Base-by-base conservation (phyloP, 1,140 invertebrate species). In the Drosophila arizonae region DNA sequence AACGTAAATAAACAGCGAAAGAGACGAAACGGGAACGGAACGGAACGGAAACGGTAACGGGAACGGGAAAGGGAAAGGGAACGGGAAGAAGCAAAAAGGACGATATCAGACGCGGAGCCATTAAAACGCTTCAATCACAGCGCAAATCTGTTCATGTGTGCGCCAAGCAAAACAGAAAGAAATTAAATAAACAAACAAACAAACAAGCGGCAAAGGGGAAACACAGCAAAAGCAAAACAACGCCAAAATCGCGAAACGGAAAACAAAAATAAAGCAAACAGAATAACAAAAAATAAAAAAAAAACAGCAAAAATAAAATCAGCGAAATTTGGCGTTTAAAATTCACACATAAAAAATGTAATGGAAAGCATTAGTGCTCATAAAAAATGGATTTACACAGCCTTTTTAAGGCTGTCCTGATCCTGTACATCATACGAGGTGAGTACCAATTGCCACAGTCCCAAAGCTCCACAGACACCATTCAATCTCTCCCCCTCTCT, bases 331-430 rank as follows among this genome's bases (percentile, higher is more conserved):
- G 72, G 72, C 86, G 66, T 81, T 81, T 86, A 79, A 90, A 79
- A 87, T 58, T 73, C 63, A 79, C 61, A 74, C 77, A 88, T 90
- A 85, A 90, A 91, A 88, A 88, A 90, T 91, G 90, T 91, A 91
- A 91, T 91, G 90, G 90, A 90, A 91, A 90, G 76, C 79, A 88
- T 84, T 90, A 90, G 77, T 78, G 72, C 74, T 85, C 79, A 79
- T 87, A 91, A 91, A 91, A 90, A 91, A 91, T 91, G 90, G 90
- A 90, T 90, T 91, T 91, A 78, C 82, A 81, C 74, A 81, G 90
- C 90, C 90, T 91, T 91, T 91, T 91, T 81, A 91, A 91, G 90
- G 90, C 90, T 77, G 77, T 91, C 70, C 79, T 91, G 79, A 91
- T 91, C 85, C 88, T 91, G 74, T 91, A 90, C 80, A 78, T 85